Evolutionary conservation across 2,797 vertebrate genomes (phyloP).

Genomic region (Hippopotamyrus pictus): DNA sequence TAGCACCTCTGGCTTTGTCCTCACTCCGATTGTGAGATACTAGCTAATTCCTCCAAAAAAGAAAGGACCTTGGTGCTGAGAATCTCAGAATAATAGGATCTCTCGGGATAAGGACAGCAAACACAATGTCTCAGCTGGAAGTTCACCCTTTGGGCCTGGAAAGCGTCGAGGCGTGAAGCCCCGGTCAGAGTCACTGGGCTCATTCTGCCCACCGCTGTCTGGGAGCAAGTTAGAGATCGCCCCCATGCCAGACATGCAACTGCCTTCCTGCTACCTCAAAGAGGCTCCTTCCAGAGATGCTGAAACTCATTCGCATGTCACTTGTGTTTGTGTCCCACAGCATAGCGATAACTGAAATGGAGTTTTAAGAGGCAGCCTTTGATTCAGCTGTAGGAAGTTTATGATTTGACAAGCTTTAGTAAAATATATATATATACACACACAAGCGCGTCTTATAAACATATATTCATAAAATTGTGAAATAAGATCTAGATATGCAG

Average conservation of each 20-base stretch:
- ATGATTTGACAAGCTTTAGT: not conserved
- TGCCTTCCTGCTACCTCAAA: not conserved
- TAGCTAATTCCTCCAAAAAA: constrained; percentile 14
- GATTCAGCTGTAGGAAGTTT: not conserved
- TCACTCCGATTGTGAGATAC: constrained; percentile 21
- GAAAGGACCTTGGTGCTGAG: not conserved
- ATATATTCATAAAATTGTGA: not conserved
- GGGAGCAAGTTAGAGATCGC: constrained; percentile 28
- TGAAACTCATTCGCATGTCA: not conserved
- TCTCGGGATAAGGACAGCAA: constrained; percentile 14
- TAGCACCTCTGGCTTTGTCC: constrained; percentile 19
- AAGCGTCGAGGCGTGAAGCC: not conserved
- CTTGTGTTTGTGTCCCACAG: not conserved
- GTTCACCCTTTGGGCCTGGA: not conserved
- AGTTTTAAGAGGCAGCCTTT: not conserved
- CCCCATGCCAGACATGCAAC: not conserved
- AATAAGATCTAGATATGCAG: not conserved
- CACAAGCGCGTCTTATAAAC: not conserved
- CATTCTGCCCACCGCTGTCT: constrained; percentile 21
- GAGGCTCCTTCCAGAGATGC: not conserved
- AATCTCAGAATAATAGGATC: constrained; percentile 30
- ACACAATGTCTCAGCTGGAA: constrained; percentile 19
- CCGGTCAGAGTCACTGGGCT: constrained; percentile 13
- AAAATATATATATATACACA: not conserved
- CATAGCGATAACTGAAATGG: not conserved